Evolutionary conservation across 2,888 invertebrate species (phyloP).

Genomic region (Eueremaeus valkanovi): DNA sequence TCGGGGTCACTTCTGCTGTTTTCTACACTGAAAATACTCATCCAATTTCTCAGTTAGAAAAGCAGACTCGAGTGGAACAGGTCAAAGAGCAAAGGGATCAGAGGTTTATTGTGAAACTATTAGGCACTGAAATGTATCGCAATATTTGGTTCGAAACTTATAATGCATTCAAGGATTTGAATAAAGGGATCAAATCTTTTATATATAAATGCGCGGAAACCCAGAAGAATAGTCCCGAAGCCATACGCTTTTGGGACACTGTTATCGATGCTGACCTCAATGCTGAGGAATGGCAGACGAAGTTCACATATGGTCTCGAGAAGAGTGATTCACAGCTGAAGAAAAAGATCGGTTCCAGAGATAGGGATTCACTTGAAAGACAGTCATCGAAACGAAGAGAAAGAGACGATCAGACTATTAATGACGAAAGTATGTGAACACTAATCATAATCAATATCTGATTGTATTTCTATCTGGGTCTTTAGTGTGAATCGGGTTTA

Average conservation of each 20-base stretch:
- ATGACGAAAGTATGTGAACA: not conserved
- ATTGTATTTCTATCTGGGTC: not conserved
- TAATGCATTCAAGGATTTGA: constrained; percentile 12
- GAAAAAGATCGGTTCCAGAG: not conserved
- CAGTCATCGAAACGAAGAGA: not conserved
- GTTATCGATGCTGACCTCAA: not conserved
- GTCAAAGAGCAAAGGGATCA: not conserved
- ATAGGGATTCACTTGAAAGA: not conserved
- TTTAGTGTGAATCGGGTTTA: not conserved
- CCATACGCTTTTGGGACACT: not conserved
- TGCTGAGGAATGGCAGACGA: not conserved
- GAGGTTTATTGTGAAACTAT: constrained; percentile 31
- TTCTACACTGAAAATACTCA: constrained; percentile 36
- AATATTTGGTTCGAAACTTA: constrained; percentile 29
- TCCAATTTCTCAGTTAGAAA: not conserved
- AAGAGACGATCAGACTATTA: constrained; percentile 5
- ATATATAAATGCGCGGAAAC: not conserved
- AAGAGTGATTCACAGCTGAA: not conserved
- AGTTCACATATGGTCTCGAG: not conserved
- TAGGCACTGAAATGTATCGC: constrained; percentile 22
- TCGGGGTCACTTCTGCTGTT: constrained; percentile 22
- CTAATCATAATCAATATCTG: not conserved
- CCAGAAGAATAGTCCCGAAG: not conserved
- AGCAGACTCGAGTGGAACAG: constrained; percentile 14
- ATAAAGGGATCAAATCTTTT: constrained; percentile 5